These are phyloP conservation scores for Oenanthe oenanthe DNA, from an alignment of 2,113 vertebrate genomes.

Conservation along the genomic window DNA sequence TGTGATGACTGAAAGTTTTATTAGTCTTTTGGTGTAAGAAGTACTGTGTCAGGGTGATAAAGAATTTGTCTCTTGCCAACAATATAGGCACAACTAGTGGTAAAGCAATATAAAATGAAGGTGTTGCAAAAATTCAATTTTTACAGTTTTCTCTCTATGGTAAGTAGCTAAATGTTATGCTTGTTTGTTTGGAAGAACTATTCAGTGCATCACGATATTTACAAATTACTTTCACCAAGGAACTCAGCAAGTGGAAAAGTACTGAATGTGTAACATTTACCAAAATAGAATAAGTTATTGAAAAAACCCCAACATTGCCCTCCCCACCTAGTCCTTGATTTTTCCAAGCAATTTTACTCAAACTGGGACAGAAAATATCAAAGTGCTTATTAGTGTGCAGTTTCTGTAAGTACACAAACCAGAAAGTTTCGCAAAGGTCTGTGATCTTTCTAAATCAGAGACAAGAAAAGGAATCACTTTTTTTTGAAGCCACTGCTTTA, in stretches of 20 bases:
- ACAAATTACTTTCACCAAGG: background rate
- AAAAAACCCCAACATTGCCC: accelerated
- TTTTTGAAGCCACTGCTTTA: background rate
- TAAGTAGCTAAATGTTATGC: background rate
- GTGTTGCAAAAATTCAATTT: background rate
- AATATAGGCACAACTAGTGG: background rate
- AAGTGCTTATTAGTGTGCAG: background rate
- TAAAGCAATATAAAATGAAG: background rate
- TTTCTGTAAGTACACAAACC: background rate
- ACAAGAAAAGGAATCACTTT: background rate
- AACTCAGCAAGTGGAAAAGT: background rate
- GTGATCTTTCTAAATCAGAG: background rate
- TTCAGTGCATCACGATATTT: background rate
- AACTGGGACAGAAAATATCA: background rate
- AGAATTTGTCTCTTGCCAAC: background rate
- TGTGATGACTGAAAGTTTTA: background rate
- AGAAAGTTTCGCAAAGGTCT: background rate
- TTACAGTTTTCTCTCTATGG: background rate
- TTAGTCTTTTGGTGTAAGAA: background rate
- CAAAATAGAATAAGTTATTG: background rate
- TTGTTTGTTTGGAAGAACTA: background rate
- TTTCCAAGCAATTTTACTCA: background rate
- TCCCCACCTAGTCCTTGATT: background rate
- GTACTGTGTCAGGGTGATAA: background rate
- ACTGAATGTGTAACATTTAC: background rate